A percentile compares a stretch with the other conserved stretches of the same genome.
phyloP scores from a whole-genome alignment of 2,113 vertebrate genomes.

The Platichthys stellatus region DNA sequence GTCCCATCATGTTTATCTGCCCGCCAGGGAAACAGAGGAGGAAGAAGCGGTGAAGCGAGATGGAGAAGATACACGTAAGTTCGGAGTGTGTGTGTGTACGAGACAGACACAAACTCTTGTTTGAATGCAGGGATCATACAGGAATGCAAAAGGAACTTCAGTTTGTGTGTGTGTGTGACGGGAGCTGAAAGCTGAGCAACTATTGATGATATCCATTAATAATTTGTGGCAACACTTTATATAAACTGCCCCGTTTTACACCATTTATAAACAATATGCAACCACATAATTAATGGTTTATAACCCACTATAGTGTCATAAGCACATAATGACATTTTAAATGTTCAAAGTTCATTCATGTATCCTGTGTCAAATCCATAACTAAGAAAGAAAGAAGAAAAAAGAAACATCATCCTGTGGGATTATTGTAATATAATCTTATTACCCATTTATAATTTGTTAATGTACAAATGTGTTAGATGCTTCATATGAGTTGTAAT shows the following conservation, averaged over 20 bases:
- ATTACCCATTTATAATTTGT: no score
- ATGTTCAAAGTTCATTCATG: background rate
- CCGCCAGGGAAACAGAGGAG: constrained; percentile 86
- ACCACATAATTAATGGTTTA: background rate
- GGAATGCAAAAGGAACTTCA: constrained; percentile 19
- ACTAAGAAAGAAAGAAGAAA: no score
- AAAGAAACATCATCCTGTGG: no score
- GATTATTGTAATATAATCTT: no score
- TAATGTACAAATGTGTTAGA: no score
- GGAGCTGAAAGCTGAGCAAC: no score
- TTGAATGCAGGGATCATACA: constrained; percentile 6
- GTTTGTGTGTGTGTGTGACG: background rate
- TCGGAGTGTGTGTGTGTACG: constrained; percentile 28
- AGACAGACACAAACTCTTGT: constrained; percentile 13
- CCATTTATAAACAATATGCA: background rate
- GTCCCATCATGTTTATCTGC: constrained; percentile 91
- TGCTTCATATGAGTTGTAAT: no score
- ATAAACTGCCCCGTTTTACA: background rate
- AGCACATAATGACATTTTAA: background rate
- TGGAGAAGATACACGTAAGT: constrained; percentile 50
- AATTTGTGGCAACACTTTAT: background rate
- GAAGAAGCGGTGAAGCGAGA: constrained; percentile 53
- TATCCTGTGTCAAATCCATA: no score
- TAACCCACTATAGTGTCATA: background rate
- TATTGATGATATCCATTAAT: background rate